Evolutionary conservation across 2,797 vertebrate species (phyloP), one percentile per base, ranked within the genome.

Genomic region (Sebastes trivittatus): DNA sequence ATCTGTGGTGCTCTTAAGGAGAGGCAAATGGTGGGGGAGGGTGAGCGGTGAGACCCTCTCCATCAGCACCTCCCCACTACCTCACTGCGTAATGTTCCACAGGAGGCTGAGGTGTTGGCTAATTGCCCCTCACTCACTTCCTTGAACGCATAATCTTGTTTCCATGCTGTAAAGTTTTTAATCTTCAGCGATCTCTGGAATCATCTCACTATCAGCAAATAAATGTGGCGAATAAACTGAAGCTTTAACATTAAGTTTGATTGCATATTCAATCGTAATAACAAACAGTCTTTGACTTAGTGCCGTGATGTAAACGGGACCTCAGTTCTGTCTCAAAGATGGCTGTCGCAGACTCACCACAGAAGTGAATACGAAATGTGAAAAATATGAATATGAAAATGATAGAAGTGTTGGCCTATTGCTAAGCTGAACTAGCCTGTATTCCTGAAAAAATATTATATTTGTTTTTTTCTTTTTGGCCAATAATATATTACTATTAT

Each of bases 61-160:
- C 89, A 93, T 95, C 94, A 94, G 83, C 84, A 86, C 87, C 88
- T 85, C 90, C 88, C 86, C 86, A 87, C 82, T 72, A 87, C 86
- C 87, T 83, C 70, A 83, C 86, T 79, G 71, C 66, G 85, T 87
- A 90, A 94, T 80, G 81, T 84, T 93, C 81, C 70, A 83, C 83
- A 87, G 88, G 81, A 93, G 91, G 89, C 80, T 91, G 90, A 93
- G 82, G 87, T 83, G 81, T 89, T 83, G 79, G 83, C 86, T 94
- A 94, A 94, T 94, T 88, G 77, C 87, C 85, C 79, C 80, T 94
- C 84, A 88, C 81, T 89, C 89, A 89, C 80, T 86, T 86, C 63
- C 78, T 77, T 55, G 29, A 75, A 80, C 34, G 56, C 34, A 62
- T 36, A 36, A 29, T 32, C 72, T 77, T 42, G 38, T 75, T 80